A percentile compares a stretch with the other conserved stretches of the same genome.
These are phyloP conservation scores for Brachyopa scutellaris DNA, from an alignment of 2,888 invertebrate species.

Conservation along the genomic window DNA sequence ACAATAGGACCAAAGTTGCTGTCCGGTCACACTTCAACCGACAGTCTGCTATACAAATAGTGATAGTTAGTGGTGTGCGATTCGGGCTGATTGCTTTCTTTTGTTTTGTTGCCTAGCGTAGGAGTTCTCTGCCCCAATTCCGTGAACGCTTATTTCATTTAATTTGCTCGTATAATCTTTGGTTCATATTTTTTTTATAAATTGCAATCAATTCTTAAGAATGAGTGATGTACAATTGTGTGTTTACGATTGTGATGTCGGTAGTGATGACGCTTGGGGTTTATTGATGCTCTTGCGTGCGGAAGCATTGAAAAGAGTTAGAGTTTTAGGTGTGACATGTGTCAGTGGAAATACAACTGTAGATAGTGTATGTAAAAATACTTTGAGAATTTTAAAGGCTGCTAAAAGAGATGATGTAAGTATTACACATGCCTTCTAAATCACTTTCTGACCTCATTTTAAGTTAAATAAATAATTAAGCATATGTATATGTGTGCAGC, in stretches of 20 bases:
- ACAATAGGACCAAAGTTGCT: too few relatives aligned
- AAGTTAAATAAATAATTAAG: too few relatives aligned
- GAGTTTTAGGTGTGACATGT: conserved; percentile 86
- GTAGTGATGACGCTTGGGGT: conserved; percentile 86
- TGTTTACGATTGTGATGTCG: conserved; percentile 83
- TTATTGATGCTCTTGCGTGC: conserved; percentile 84
- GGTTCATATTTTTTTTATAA: not conserved
- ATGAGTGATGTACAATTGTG: conserved; percentile 30
- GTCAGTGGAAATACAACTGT: conserved; percentile 88
- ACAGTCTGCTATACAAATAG: too few relatives aligned
- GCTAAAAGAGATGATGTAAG: conserved; percentile 85
- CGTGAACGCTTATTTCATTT: not conserved
- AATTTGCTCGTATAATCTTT: not conserved
- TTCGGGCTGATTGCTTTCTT: too few relatives aligned
- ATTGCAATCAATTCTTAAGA: not conserved
- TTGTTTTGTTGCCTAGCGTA: too few relatives aligned
- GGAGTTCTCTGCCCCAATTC: too few relatives aligned
- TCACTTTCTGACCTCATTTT: too few relatives aligned
- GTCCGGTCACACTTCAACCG: too few relatives aligned
- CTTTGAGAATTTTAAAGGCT: conserved; percentile 85
- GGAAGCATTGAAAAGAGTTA: conserved; percentile 77
- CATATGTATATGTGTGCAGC: too few relatives aligned
- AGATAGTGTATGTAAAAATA: conserved; percentile 87
- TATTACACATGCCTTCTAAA: too few relatives aligned
- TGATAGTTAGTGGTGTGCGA: too few relatives aligned